Conservation (phyloP, 2,113 vertebrate species). For the Pelodiscus sinensis region DNA sequence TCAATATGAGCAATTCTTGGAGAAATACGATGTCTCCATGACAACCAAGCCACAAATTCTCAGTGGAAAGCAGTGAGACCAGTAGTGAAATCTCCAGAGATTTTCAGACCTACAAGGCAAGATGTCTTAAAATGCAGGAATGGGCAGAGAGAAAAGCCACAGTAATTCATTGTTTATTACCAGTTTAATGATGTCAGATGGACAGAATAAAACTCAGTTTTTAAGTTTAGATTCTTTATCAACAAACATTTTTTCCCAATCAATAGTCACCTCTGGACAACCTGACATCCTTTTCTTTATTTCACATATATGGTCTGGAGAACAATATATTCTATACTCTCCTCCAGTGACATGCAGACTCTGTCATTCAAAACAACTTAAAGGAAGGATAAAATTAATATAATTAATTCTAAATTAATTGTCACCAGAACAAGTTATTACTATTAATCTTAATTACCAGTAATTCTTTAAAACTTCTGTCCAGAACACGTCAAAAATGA, state of each 20-base stretch:
- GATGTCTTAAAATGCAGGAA: constrained; percentile 85
- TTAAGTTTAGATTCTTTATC: constrained; percentile 72
- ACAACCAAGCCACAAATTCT: constrained; percentile 96
- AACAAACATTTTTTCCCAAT: constrained; percentile 63
- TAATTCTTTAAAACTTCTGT: not conserved
- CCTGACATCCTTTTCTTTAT: constrained; percentile 32
- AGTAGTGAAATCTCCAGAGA: constrained; percentile 86
- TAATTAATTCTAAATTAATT: not conserved
- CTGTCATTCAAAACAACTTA: not conserved
- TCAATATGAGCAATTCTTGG: constrained; percentile 99
- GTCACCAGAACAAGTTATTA: not conserved
- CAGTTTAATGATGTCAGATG: constrained; percentile 78
- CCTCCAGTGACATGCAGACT: not conserved
- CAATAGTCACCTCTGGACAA: constrained; percentile 44
- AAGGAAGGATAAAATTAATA: not conserved
- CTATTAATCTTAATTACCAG: not conserved
- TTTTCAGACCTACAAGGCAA: constrained; percentile 82
- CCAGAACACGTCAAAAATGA: not conserved
- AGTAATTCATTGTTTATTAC: constrained; percentile 83
- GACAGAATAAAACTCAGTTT: constrained; percentile 68
- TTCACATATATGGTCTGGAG: not conserved
- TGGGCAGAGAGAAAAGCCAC: constrained; percentile 80
- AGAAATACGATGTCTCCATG: constrained; percentile 98
- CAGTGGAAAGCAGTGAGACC: constrained; percentile 86
- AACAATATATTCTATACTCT: constrained; percentile 18